Conservation (phyloP, 2,888 invertebrate genomes). For the Branchinecta sandiegonensis region DNA sequence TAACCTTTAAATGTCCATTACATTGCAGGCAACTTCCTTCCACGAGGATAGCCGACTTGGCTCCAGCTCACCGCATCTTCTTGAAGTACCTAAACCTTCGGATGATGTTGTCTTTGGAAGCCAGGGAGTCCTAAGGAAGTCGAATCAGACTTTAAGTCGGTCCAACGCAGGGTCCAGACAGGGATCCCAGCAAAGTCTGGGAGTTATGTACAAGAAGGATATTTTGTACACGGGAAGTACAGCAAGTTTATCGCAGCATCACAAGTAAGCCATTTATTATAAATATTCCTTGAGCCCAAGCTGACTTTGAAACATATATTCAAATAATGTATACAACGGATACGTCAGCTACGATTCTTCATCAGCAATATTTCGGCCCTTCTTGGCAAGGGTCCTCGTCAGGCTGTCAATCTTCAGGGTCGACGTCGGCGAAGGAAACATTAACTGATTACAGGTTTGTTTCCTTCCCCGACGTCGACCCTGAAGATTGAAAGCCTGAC, state of each 20-base stretch:
- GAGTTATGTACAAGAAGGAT: constrained; percentile 71
- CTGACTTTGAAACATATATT: too few relatives aligned
- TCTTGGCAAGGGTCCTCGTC: too few relatives aligned
- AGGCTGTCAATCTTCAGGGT: too few relatives aligned
- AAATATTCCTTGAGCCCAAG: too few relatives aligned
- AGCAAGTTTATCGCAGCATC: constrained; percentile 38
- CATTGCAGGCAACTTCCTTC: background rate
- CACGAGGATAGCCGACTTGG: constrained; percentile 26
- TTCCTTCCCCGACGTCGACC: too few relatives aligned
- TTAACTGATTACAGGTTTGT: too few relatives aligned
- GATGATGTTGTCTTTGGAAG: constrained; percentile 24
- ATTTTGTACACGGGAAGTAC: constrained; percentile 73
- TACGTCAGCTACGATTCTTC: too few relatives aligned
- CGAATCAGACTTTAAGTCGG: background rate
- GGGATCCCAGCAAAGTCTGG: constrained; percentile 30
- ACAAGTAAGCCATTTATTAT: too few relatives aligned
- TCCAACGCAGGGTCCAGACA: constrained; percentile 19
- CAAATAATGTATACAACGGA: too few relatives aligned
- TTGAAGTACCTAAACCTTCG: constrained; percentile 25
- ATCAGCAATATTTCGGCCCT: too few relatives aligned
- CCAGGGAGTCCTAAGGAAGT: constrained; percentile 20
- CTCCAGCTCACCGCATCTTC: constrained; percentile 29
- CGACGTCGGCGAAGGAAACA: too few relatives aligned
- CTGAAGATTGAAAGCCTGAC: too few relatives aligned
- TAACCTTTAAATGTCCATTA: background rate